Evolutionary conservation across 2,113 vertebrate species (phyloP).

Genomic region (Gadus macrocephalus): DNA sequence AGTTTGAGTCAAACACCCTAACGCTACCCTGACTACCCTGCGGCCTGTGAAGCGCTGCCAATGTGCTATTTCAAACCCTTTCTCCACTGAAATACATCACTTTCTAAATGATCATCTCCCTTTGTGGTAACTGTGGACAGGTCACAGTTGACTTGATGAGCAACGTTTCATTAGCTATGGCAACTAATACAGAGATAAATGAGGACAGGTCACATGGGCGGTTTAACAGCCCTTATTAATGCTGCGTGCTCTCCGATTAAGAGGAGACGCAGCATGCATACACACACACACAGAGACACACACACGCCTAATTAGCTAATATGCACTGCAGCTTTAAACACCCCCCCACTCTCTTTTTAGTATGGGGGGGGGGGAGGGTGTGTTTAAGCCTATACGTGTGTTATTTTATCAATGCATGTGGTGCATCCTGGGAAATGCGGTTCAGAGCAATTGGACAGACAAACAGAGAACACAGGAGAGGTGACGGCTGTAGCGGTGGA

Average conservation of each 20-base stretch:
- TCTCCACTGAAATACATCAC: too few species aligned
- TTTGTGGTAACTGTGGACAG: too few species aligned
- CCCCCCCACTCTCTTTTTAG: slow-evolving; percentile 36
- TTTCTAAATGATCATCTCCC: too few species aligned
- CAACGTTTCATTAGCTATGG: slow-evolving; percentile 20
- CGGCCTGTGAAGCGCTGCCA: too few species aligned
- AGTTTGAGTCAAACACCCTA: too few species aligned
- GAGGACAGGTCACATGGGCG: slow-evolving; percentile 56
- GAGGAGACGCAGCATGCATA: slow-evolving; percentile 52
- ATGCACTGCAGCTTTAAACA: slow-evolving; percentile 56
- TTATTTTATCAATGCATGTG: slow-evolving; percentile 58
- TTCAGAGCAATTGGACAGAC: slow-evolving; percentile 50
- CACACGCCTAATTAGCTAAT: slow-evolving; percentile 62
- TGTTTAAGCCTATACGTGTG: slow-evolving; percentile 54
- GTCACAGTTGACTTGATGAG: too few species aligned
- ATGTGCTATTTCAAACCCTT: too few species aligned
- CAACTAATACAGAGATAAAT: slow-evolving; percentile 45
- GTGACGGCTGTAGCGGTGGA: too few species aligned
- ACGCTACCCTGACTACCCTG: too few species aligned
- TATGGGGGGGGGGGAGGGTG: slow-evolving; percentile 4
- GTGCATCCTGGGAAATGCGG: slow-evolving; percentile 47
- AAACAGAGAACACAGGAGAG: slow-evolving; percentile 34
- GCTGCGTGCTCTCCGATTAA: slow-evolving; percentile 55
- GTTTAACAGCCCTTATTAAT: slow-evolving; percentile 58
- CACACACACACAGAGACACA: slow-evolving; percentile 55